Percentiles rank a stretch among this genome's conserved stretches.
Evolutionary conservation across 2,113 vertebrate genomes (phyloP).

Genomic region (Tyto alba): DNA sequence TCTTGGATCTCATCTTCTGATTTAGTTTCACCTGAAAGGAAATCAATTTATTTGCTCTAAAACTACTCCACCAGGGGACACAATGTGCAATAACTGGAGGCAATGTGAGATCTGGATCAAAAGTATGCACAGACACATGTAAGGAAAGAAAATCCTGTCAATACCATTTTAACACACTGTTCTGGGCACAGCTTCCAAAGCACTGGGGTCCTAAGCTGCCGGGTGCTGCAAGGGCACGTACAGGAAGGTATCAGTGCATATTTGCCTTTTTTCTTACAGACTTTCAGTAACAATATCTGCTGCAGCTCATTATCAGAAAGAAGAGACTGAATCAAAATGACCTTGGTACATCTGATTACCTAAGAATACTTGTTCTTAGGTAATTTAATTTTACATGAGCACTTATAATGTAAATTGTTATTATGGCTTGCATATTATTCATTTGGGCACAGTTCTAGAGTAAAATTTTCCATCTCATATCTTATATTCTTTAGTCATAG

Average conservation of each 20-base stretch:
- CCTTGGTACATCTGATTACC: background rate
- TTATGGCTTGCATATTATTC: background rate
- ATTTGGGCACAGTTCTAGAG: background rate
- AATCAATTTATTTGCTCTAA: background rate
- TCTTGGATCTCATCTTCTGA: background rate
- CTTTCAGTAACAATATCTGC: background rate
- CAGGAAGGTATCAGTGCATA: background rate
- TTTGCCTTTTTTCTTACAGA: background rate
- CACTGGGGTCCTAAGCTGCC: background rate
- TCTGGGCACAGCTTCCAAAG: background rate
- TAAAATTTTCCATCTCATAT: background rate
- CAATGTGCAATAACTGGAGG: background rate
- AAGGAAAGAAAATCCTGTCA: background rate
- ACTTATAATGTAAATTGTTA: background rate
- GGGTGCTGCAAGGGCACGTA: background rate
- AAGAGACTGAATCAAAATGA: background rate
- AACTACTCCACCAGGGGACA: background rate
- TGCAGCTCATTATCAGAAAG: background rate
- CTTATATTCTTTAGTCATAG: background rate
- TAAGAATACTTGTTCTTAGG: background rate
- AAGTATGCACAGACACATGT: background rate
- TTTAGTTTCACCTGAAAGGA: background rate
- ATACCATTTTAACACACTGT: background rate
- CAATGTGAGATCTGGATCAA: background rate
- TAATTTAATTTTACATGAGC: background rate